Percentiles rank a stretch among this genome's conserved stretches.
phyloP scores from a whole-genome alignment of 1,140 invertebrate species.

The Microplitis mediator region DNA sequence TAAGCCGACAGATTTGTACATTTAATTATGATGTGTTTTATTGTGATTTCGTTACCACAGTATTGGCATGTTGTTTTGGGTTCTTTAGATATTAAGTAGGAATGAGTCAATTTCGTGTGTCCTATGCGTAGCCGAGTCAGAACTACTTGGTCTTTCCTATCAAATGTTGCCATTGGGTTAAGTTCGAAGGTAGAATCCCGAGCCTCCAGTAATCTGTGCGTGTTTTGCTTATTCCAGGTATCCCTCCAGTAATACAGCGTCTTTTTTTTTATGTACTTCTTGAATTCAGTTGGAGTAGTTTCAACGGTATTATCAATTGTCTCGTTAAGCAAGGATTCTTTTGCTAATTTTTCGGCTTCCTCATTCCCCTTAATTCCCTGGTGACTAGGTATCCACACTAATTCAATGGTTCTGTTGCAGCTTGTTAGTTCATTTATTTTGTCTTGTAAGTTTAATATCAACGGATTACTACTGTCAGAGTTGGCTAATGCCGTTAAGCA shows the following conservation, averaged over 20 bases:
- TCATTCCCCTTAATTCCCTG: background rate
- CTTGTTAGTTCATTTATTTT: background rate
- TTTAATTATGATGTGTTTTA: too few relatives aligned
- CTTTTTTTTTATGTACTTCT: background rate
- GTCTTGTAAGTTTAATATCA: background rate
- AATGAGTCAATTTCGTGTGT: too few relatives aligned
- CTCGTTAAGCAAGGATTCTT: background rate
- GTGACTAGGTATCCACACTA: background rate
- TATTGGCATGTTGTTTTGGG: too few relatives aligned
- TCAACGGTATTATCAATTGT: background rate
- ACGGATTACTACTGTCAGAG: background rate
- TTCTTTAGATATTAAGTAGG: too few relatives aligned
- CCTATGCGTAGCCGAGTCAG: background rate
- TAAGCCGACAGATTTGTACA: too few relatives aligned
- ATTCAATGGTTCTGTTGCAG: background rate
- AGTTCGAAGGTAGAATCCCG: background rate
- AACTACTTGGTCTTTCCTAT: background rate
- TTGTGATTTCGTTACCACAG: too few relatives aligned
- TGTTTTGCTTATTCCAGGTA: background rate
- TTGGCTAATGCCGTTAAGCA: background rate
- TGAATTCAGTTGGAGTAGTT: background rate
- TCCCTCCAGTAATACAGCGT: background rate
- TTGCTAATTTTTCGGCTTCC: background rate
- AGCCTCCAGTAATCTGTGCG: background rate
- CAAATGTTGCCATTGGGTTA: background rate